phyloP scores from a whole-genome alignment of 2,113 vertebrate genomes.

The Heliornis fulica region DNA sequence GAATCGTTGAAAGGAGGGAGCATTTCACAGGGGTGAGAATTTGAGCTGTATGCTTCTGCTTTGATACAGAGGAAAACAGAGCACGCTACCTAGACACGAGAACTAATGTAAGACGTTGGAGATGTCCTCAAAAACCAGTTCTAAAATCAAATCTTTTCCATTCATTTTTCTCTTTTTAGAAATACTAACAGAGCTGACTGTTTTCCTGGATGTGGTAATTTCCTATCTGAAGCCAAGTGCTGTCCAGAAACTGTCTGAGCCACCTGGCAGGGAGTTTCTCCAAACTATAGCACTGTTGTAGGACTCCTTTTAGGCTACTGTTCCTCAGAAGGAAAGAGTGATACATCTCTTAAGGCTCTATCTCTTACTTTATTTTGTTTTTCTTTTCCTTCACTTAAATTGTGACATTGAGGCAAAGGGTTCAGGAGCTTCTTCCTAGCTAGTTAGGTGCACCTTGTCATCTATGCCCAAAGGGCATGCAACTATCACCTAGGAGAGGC shows the following conservation, averaged over 20 bases:
- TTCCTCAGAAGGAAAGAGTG: neutral
- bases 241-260: neutral
- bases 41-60: neutral
- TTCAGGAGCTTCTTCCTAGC: neutral
- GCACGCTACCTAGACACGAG: neutral
- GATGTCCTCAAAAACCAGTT: neutral
- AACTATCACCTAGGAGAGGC: neutral
- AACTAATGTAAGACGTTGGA: neutral
- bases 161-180: neutral
- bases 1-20: neutral
- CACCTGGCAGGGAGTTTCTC: neutral
- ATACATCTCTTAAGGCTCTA: neutral
- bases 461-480: neutral
- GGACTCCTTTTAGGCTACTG: neutral
- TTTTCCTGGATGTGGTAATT: neutral
- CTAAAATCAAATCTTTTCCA: neutral
- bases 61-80: neutral
- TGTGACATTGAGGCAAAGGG: neutral
- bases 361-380: neutral
- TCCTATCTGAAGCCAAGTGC: neutral
- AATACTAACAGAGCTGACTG: neutral
- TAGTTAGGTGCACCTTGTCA: neutral
- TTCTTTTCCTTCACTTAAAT: neutral
- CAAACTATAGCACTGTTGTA: neutral
- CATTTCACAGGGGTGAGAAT: neutral